Percentiles rank a stretch among this genome's conserved stretches.
Conservation (phyloP, 2,888 invertebrate species). For the Tenthredo distinguenda region DNA sequence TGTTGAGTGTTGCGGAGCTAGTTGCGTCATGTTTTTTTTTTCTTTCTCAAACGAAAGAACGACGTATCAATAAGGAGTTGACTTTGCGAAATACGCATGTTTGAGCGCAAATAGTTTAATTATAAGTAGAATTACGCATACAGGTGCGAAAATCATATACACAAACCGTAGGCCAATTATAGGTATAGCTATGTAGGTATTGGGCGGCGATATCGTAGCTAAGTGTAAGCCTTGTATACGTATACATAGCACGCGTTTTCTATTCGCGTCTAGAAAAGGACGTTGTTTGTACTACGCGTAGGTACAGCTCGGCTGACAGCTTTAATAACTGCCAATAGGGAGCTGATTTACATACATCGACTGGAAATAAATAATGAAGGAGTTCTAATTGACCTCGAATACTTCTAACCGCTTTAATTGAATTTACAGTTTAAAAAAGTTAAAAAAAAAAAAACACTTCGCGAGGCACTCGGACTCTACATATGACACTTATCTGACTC, state of each 20-base stretch:
- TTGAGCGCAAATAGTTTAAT: background rate
- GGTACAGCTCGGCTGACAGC: background rate
- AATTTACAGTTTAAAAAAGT: background rate
- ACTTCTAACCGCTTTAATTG: conserved; percentile 23
- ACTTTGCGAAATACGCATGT: background rate
- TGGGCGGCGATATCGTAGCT: background rate
- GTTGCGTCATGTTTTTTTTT: conserved; percentile 19
- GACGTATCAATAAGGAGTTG: background rate
- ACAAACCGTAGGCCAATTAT: background rate
- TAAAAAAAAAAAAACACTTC: background rate
- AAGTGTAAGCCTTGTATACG: background rate
- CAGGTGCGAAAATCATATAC: background rate
- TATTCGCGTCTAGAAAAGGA: background rate
- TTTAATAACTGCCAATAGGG: background rate
- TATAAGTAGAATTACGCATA: background rate
- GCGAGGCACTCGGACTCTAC: background rate
- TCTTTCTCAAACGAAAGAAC: background rate
- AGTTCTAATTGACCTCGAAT: conserved; percentile 41
- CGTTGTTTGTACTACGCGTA: background rate
- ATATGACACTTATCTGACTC: background rate
- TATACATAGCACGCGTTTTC: background rate
- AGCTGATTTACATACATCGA: background rate
- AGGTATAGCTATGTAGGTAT: background rate
- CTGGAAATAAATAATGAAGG: conserved; percentile 13
- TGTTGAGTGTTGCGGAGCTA: background rate